Percentiles rank a stretch among this genome's conserved stretches.
Conservation (phyloP, 1,140 invertebrate species). For the Drosophila baimaii region DNA sequence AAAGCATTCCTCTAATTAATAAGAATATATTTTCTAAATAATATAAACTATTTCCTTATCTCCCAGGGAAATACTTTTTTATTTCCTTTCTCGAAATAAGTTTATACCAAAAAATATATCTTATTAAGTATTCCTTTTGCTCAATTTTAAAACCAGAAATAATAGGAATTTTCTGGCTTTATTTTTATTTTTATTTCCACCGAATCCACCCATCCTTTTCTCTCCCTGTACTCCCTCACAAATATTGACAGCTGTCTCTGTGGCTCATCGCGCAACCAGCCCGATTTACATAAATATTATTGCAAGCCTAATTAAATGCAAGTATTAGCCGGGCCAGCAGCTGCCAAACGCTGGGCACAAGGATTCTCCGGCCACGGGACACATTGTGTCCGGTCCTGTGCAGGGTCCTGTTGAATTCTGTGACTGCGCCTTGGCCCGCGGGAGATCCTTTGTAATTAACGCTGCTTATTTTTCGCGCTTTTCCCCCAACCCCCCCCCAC, state of each 20-base stretch:
- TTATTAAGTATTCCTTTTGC: not conserved
- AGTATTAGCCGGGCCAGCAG: conserved; percentile 68
- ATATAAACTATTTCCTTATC: too few species aligned
- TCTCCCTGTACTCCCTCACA: conserved; percentile 9
- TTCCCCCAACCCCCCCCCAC: too few species aligned
- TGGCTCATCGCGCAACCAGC: conserved; percentile 56
- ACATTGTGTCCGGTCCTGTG: conserved; percentile 21
- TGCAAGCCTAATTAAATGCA: conserved; percentile 83
- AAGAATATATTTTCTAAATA: too few species aligned
- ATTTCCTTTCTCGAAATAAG: too few species aligned
- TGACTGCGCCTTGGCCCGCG: conserved; percentile 43
- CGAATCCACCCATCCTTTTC: not conserved
- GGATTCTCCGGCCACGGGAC: conserved; percentile 18
- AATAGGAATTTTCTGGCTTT: too few species aligned
- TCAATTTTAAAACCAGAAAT: not conserved
- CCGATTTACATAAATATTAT: conserved; percentile 83
- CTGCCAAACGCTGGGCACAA: conserved; percentile 38
- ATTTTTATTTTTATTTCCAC: too few species aligned
- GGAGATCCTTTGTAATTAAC: conserved; percentile 72
- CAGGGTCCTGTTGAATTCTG: conserved; percentile 1
- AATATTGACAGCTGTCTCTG: conserved; percentile 74
- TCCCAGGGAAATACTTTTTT: too few species aligned
- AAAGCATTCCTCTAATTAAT: too few species aligned
- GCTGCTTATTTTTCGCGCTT: conserved; percentile 71
- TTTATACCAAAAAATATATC: not conserved